phyloP scores from a whole-genome alignment of 2,797 vertebrate genomes.

The Coreius guichenoti region DNA sequence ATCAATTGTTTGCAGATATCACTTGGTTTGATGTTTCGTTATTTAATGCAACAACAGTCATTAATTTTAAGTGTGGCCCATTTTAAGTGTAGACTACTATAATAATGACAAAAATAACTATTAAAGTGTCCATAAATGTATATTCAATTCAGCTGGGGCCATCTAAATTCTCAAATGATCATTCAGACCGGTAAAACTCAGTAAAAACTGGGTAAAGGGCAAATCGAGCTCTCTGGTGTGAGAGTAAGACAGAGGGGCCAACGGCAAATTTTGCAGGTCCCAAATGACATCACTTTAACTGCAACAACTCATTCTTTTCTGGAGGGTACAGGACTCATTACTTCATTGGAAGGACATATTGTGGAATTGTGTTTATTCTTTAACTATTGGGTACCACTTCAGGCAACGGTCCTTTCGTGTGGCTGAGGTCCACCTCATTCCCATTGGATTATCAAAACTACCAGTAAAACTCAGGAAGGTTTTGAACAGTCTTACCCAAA shows the following conservation, averaged over 20 bases:
- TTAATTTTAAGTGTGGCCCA: neutral
- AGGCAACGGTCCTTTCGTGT: constrained; percentile 53
- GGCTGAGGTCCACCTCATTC: constrained; percentile 61
- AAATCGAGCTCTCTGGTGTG: constrained; percentile 69
- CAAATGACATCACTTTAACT: constrained; percentile 72
- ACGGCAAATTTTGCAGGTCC: constrained; percentile 72
- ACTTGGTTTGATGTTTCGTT: neutral
- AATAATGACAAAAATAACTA: constrained; percentile 36
- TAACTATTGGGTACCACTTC: constrained; percentile 64
- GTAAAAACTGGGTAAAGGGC: constrained; percentile 53
- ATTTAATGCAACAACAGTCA: neutral
- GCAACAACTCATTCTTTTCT: constrained; percentile 74
- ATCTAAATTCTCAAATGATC: constrained; percentile 27
- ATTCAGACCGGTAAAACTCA: constrained; percentile 13
- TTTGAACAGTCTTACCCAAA: constrained; percentile 52
- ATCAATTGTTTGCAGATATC: neutral
- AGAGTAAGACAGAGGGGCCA: constrained; percentile 71
- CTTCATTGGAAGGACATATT: constrained; percentile 61
- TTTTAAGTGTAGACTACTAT: neutral
- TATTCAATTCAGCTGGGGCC: constrained; percentile 9
- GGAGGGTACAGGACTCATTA: constrained; percentile 38
- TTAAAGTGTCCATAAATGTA: constrained; percentile 38
- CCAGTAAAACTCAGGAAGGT: constrained; percentile 60
- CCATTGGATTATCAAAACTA: constrained; percentile 60
- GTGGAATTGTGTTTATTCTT: constrained; percentile 58